Base-by-base conservation (phyloP, 1,140 invertebrate genomes). In the Drosophila nikananu region DNA sequence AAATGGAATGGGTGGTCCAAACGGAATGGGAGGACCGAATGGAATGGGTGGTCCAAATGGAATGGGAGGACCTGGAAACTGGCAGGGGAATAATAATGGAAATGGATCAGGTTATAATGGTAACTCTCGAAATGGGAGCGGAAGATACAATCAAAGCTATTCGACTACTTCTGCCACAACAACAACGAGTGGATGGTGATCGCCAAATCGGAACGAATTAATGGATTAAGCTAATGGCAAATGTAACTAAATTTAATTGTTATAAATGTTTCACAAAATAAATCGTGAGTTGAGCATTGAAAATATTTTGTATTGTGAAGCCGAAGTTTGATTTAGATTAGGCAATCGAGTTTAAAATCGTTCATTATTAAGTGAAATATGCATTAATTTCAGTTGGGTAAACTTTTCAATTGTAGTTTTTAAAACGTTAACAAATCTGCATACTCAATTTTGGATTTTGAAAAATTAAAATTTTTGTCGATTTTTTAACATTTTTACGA, bases 151-250 rank as follows among this genome's bases (percentile, higher is more conserved):
- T 25, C 41, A 63, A 37, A 54, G 15, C 48, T 70, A 67, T 30
- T 67, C n/a, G 12, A 23, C 67, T 1, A 37, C 63, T 9, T 46
- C 63, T 4, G 3, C 48, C 5, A 70, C 63, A 30, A 71, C 63
- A 23, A 71, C 63, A 15, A 39, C 64, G 10, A 19, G 23, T 68
- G 64, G 49, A 10, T 71, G 67, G 67, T 71, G n/a, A 37, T 23
- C 5, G 7, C 25, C 9, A 32, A 13, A 0, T 7, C 1, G 25
- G 7, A 42, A n/a, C 5, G 2, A 41, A 12, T n/a, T 0, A 30
- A 58, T 17, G 21, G 17, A 64, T 19, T 44, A 12, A 1, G 8
- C 2, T 7, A 51, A 62, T 30, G 23, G 13, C 1, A 37, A 30
- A 15, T 51, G 23, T 19, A 23, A 35, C 15, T n/a, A 0, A 27